These are phyloP conservation scores for Sitodiplosis mosellana DNA, from an alignment of 1,140 invertebrate species.

Conservation along the genomic window DNA sequence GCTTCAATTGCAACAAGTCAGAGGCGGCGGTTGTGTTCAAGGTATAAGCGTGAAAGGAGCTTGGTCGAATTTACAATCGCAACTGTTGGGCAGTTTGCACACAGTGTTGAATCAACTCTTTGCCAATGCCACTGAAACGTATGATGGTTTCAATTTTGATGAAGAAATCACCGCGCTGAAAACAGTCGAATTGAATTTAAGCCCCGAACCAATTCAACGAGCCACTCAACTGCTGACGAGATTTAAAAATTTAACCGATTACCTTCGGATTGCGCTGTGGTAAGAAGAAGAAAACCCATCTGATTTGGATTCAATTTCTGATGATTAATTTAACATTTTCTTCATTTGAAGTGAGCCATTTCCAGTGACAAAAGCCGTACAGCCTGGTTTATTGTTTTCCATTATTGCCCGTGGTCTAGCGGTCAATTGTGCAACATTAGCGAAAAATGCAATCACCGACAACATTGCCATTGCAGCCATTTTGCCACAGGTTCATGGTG, in stretches of 20 bases:
- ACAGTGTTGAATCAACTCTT: slow-evolving; percentile 3
- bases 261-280: slow-evolving; percentile 2
- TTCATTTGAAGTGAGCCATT: slow-evolving; percentile 3
- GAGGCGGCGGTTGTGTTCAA: background rate
- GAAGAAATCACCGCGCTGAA: background rate
- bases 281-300: slow-evolving; percentile 1
- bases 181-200: background rate
- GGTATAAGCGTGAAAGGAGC: slow-evolving; percentile 4
- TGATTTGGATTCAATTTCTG: background rate
- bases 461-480: slow-evolving; percentile 5
- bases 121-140: slow-evolving; percentile 2
- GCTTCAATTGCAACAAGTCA: slow-evolving; percentile 3
- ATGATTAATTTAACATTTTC: background rate
- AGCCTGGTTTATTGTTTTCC: slow-evolving; percentile 3
- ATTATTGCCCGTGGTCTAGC: slow-evolving; percentile 4
- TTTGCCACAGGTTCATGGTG: slow-evolving; percentile 5
- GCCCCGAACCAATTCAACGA: slow-evolving; percentile 4
- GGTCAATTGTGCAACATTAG: slow-evolving; percentile 3
- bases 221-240: slow-evolving; percentile 2
- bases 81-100: slow-evolving; percentile 5
- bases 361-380: slow-evolving; percentile 5
- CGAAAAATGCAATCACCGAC: slow-evolving; percentile 4
- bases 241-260: slow-evolving; percentile 4
- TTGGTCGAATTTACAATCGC: slow-evolving; percentile 6
- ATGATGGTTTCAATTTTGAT: slow-evolving; percentile 1